Evolutionary conservation across 2,888 invertebrate genomes (phyloP).

Genomic region (Matsumyia berberina): DNA sequence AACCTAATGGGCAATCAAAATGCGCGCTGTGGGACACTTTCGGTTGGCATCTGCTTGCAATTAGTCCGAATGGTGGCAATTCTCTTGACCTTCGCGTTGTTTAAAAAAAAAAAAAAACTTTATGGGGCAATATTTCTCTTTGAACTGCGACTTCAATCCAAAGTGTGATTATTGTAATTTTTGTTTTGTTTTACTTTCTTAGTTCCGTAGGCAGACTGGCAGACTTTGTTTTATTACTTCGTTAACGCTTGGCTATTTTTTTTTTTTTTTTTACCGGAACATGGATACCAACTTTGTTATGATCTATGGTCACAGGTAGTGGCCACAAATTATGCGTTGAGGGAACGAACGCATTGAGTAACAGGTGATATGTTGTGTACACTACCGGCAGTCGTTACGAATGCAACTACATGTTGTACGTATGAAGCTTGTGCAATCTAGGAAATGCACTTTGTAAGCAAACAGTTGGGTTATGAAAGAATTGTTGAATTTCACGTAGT

Average conservation of each 20-base stretch:
- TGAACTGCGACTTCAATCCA: no score
- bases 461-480: background rate
- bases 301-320: constrained; percentile 53
- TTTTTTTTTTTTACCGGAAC: constrained; percentile 28
- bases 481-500: no score
- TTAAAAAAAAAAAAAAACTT: background rate
- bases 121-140: background rate
- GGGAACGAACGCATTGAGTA: constrained; percentile 41
- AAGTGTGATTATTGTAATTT: background rate
- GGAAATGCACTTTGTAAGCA: constrained; percentile 12
- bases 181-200: constrained; percentile 26
- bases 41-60: constrained; percentile 29
- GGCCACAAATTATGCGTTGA: constrained; percentile 48
- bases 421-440: constrained; percentile 9
- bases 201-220: background rate
- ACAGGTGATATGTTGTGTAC: constrained; percentile 30
- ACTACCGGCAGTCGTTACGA: constrained; percentile 36
- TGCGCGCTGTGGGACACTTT: constrained; percentile 48
- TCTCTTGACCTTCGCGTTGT: constrained; percentile 37
- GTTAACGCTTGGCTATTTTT: constrained; percentile 27
- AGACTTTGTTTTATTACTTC: constrained; percentile 16
- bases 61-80: constrained; percentile 17
- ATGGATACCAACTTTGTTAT: constrained; percentile 25
- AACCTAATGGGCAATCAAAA: constrained; percentile 50
- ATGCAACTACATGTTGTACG: constrained; percentile 51